Evolutionary conservation across 2,113 vertebrate genomes (phyloP).

Genomic region (Suricata suricatta): DNA sequence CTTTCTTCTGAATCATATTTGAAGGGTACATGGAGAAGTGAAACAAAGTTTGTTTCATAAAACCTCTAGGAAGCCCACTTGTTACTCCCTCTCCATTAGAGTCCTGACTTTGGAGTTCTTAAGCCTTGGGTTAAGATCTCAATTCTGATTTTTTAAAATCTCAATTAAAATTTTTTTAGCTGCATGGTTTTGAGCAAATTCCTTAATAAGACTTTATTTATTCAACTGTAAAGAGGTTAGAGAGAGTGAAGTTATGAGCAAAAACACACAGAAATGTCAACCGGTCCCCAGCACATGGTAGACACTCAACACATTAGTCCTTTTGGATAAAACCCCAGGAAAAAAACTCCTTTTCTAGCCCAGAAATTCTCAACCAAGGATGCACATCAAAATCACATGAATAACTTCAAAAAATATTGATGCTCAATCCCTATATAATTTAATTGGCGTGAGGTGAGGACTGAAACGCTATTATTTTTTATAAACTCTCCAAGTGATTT

Average conservation of each 20-base stretch:
- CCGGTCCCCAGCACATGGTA: not conserved
- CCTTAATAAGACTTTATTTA: not conserved
- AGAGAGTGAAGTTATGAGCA: not conserved
- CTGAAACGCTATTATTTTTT: not conserved
- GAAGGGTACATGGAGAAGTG: not conserved
- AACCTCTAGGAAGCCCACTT: not conserved
- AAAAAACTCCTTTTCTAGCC: not conserved
- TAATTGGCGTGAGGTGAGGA: not conserved
- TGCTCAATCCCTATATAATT: not conserved
- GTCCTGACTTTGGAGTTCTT: not conserved
- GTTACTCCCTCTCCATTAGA: not conserved
- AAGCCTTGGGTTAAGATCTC: not conserved
- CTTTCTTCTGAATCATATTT: not conserved
- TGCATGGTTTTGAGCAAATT: not conserved
- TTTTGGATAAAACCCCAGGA: not conserved
- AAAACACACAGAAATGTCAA: not conserved
- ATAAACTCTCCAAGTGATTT: constrained; percentile 11
- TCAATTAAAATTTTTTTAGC: not conserved
- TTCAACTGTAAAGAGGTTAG: not conserved
- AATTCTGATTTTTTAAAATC: not conserved
- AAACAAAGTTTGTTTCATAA: constrained; percentile 9
- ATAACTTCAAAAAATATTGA: constrained; percentile 24
- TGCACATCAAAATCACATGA: not conserved
- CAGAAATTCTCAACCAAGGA: not conserved
- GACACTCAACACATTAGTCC: not conserved